Percentiles rank a stretch among this genome's conserved stretches.
These are phyloP conservation scores for Drosophila vallismaia DNA, from an alignment of 2,888 invertebrate species.

Conservation along the genomic window DNA sequence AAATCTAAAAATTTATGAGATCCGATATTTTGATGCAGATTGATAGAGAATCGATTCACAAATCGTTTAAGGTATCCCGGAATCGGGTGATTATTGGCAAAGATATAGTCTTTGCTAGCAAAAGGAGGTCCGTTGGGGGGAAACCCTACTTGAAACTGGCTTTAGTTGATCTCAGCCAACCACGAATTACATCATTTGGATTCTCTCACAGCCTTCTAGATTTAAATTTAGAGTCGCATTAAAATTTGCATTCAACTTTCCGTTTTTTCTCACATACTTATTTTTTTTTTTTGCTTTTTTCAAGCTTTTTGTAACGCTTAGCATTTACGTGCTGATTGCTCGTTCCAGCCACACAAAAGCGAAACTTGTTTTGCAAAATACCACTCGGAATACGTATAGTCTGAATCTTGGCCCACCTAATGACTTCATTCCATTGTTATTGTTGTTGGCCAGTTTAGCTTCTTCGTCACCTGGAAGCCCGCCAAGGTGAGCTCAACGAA, in stretches of 20 bases:
- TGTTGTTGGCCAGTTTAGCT: background rate
- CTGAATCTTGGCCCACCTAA: conserved; percentile 39
- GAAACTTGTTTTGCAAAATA: conserved; percentile 67
- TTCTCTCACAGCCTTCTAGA: conserved; percentile 40
- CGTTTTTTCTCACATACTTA: conserved; percentile 32
- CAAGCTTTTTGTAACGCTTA: conserved; percentile 41
- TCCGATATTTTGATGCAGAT: too few relatives aligned
- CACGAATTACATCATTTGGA: conserved; percentile 47
- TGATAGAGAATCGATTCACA: too few relatives aligned
- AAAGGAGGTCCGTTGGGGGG: too few relatives aligned
- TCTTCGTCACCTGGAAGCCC: conserved; percentile 4
- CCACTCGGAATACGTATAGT: conserved; percentile 14
- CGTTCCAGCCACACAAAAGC: conserved; percentile 56
- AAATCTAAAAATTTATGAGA: too few relatives aligned
- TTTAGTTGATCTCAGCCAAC: conserved; percentile 20
- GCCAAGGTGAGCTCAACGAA: conserved; percentile 37
- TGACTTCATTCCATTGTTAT: conserved; percentile 37
- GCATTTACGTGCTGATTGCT: conserved; percentile 47
- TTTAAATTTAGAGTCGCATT: conserved; percentile 15
- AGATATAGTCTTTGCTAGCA: too few relatives aligned
- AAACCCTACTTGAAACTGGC: background rate
- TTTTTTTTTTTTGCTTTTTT: conserved; percentile 40
- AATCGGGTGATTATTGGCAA: too few relatives aligned
- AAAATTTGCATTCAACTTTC: conserved; percentile 38
- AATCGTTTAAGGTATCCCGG: too few relatives aligned